These are phyloP conservation scores for Myanophis thanlyinensis DNA, from an alignment of 2,113 vertebrate species.

Conservation along the genomic window DNA sequence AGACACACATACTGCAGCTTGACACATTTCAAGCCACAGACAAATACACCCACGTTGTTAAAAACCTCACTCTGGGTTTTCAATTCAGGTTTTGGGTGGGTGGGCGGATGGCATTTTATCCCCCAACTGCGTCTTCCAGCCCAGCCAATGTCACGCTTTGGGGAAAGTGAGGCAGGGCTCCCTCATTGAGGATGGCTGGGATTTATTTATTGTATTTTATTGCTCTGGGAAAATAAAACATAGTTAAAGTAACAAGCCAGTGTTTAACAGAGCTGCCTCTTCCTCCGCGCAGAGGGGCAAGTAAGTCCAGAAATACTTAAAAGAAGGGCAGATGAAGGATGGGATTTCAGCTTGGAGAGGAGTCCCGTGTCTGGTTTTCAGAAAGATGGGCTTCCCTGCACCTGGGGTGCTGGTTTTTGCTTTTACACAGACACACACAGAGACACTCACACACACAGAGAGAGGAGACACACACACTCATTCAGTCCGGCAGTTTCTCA, in stretches of 20 bases:
- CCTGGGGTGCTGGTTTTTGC: not conserved
- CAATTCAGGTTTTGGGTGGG: slow-evolving; percentile 39
- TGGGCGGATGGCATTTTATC: slow-evolving; percentile 42
- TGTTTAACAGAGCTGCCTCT: slow-evolving; percentile 36
- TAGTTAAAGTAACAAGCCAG: slow-evolving; percentile 51
- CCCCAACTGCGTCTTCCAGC: slow-evolving; percentile 50
- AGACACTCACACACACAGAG: too few relatives aligned
- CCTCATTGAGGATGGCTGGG: slow-evolving; percentile 26
- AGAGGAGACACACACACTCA: not conserved
- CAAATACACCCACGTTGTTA: slow-evolving; percentile 11
- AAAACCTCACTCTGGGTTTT: not conserved
- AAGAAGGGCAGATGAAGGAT: not conserved
- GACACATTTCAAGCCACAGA: slow-evolving; percentile 21
- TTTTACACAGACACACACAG: not conserved
- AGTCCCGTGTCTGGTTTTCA: not conserved
- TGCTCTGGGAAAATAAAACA: slow-evolving; percentile 43
- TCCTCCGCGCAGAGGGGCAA: accelerated
- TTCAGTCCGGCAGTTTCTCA: not conserved
- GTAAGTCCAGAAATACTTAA: not conserved
- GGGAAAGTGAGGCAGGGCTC: slow-evolving; percentile 48
- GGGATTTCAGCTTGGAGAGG: slow-evolving; percentile 57
- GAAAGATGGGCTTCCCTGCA: slow-evolving; percentile 14
- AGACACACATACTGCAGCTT: accelerated
- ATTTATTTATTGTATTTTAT: slow-evolving; percentile 35
- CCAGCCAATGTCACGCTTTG: slow-evolving; percentile 50